A percentile compares a stretch with the other conserved stretches of the same genome.
These are phyloP conservation scores for Morinoia aosen DNA, from an alignment of 2,888 invertebrate genomes.

Conservation along the genomic window DNA sequence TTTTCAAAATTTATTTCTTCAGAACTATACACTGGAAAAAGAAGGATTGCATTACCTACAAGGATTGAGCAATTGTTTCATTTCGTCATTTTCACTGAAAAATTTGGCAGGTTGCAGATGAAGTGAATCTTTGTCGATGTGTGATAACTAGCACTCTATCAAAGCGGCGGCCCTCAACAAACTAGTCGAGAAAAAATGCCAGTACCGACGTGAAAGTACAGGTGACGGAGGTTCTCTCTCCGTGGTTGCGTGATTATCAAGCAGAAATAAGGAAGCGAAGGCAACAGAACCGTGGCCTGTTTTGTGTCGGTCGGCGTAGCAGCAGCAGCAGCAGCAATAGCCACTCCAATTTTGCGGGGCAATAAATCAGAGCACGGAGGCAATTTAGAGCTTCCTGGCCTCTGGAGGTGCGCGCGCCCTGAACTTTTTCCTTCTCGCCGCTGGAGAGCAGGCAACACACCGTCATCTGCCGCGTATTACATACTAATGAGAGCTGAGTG, in stretches of 20 bases:
- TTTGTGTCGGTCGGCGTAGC: not conserved
- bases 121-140: not conserved
- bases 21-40: not conserved
- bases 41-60: not conserved
- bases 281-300: not conserved
- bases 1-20: not conserved
- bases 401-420: not conserved
- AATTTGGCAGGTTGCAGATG: not conserved
- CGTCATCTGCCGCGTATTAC: not conserved
- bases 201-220: not conserved
- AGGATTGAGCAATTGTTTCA: not conserved
- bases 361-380: slow-evolving; percentile 15
- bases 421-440: not conserved
- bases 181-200: no score
- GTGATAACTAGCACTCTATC: not conserved
- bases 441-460: not conserved
- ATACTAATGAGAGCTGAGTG: not conserved
- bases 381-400: slow-evolving; percentile 34
- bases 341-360: slow-evolving; percentile 27
- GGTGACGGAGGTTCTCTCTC: not conserved
- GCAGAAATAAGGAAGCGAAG: not conserved
- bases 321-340: not conserved
- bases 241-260: not conserved
- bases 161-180: no score
- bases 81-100: not conserved